A percentile compares a stretch with the other conserved stretches of the same genome.
Evolutionary conservation across 2,888 invertebrate species (phyloP).

Genomic region (Megastigmus dorsalis): DNA sequence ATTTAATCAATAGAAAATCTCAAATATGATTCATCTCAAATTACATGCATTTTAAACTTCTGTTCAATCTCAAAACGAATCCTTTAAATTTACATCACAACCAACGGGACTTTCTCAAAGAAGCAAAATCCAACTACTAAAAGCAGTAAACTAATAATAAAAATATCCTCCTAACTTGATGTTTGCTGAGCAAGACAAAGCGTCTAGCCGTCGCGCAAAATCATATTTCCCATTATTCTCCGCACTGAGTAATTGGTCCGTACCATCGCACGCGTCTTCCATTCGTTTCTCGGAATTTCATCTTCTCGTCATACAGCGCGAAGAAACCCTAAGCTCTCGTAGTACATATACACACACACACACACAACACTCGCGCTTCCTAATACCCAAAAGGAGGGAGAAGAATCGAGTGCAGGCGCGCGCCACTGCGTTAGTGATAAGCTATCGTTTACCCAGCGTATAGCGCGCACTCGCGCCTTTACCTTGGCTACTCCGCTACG

Average conservation of each 20-base stretch:
- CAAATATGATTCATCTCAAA: too few species aligned
- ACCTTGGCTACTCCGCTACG: not conserved
- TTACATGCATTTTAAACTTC: too few species aligned
- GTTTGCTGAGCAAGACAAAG: too few species aligned
- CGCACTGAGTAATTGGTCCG: constrained; percentile 25
- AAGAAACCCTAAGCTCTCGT: not conserved
- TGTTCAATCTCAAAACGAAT: too few species aligned
- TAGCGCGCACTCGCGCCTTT: constrained; percentile 2
- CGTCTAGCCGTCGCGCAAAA: too few species aligned
- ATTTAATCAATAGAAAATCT: too few species aligned
- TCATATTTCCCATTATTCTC: constrained; percentile 28
- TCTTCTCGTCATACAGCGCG: constrained; percentile 31
- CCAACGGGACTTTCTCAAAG: too few species aligned
- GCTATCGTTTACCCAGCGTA: constrained; percentile 41
- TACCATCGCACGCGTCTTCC: constrained; percentile 4
- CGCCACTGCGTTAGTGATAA: constrained; percentile 27
- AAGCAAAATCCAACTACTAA: too few species aligned
- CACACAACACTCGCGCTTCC: not conserved
- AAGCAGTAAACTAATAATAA: too few species aligned
- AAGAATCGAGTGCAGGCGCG: not conserved
- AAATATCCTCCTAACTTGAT: too few species aligned
- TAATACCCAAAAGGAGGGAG: not conserved
- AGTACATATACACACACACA: not conserved
- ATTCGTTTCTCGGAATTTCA: constrained; percentile 39
- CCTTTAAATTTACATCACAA: too few species aligned